Evolutionary conservation across 2,797 vertebrate species (phyloP).

Genomic region (Schizothorax lantsangensis): DNA sequence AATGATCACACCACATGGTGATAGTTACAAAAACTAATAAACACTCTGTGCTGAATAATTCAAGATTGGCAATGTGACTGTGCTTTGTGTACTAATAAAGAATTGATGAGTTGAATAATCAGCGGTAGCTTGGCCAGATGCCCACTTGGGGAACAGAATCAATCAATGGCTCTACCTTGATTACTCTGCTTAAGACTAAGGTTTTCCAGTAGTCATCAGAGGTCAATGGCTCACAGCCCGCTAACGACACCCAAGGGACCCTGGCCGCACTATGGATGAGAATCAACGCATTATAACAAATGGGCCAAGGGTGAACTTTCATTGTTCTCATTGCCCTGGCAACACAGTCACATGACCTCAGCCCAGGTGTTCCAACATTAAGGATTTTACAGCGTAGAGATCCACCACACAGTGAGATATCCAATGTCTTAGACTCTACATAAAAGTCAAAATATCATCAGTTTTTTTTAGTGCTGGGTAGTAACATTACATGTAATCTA

Average conservation of each 20-base stretch:
- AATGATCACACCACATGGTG: slow-evolving; percentile 12
- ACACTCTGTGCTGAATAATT: slow-evolving; percentile 40
- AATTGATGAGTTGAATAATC: slow-evolving; percentile 60
- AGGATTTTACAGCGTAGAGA: slow-evolving; percentile 39
- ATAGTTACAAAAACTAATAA: slow-evolving; percentile 17
- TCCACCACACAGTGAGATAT: slow-evolving; percentile 41
- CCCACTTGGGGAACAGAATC: slow-evolving; percentile 36
- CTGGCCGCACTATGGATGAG: slow-evolving; percentile 72
- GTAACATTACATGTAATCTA: background rate
- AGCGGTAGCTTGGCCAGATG: slow-evolving; percentile 45
- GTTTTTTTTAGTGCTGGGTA: background rate
- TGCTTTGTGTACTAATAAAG: slow-evolving; percentile 54
- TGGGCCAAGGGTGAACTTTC: slow-evolving; percentile 73
- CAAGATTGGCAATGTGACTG: slow-evolving; percentile 42
- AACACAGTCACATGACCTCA: slow-evolving; percentile 74
- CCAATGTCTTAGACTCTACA: background rate
- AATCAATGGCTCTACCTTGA: slow-evolving; percentile 58
- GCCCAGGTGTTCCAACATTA: slow-evolving; percentile 73
- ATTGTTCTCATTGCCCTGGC: slow-evolving; percentile 74
- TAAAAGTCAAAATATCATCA: background rate
- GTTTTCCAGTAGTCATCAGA: slow-evolving; percentile 77
- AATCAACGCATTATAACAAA: slow-evolving; percentile 82
- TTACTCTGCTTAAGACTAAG: slow-evolving; percentile 72
- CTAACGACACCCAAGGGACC: slow-evolving; percentile 79
- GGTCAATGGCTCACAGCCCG: slow-evolving; percentile 81